Base-by-base conservation (phyloP, 2,797 vertebrate species). In the Pelochelys cantorii region DNA sequence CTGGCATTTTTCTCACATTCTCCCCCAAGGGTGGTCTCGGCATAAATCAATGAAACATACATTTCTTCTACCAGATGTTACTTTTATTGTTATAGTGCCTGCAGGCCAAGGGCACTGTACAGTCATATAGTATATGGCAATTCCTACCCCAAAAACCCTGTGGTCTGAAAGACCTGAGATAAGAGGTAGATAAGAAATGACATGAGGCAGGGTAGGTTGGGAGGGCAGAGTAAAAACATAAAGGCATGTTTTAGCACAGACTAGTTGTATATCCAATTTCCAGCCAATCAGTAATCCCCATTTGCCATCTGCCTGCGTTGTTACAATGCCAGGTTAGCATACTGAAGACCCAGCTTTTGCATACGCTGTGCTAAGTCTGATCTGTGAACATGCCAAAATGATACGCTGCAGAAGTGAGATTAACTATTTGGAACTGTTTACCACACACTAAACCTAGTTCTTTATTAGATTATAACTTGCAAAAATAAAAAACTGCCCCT, bases 1-100 rank as follows among this genome's bases (percentile, higher is more conserved):
- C 91, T 86, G 79, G 53, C 94, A 81, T 62, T 85, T 18, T 79
- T 91, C 56, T 87, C 20, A 3, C 78, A 53, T 85, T 93, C 86
- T 90, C 57, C 34, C 83, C 92, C 71, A 84, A 87, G 59, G 59
- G 84, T 71, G 18, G 75, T 87, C 83, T 89, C 71, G 53, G 55
- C 59, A 79, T 89, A 92, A 71, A 90, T 85, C 57, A 79, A 11
- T 34, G 79, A 86, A 71, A 25, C 25, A 59, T 53, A 14, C 56
- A 68, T 85, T 89, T 83, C 15, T 86, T 81, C 89, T 83, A 60
- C n/a, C 86, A 60, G 59, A 60, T 60, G 59, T 29, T 27, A 0
- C 14, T 87, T 1, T 2, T 91, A 8, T 86, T 92, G 11, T 3
- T 57, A 5, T 37, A 31, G 52, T 68, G 12, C 52, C 84, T 55